Evolutionary conservation across 2,888 invertebrate species (phyloP).

Genomic region (Myopa testacea): DNA sequence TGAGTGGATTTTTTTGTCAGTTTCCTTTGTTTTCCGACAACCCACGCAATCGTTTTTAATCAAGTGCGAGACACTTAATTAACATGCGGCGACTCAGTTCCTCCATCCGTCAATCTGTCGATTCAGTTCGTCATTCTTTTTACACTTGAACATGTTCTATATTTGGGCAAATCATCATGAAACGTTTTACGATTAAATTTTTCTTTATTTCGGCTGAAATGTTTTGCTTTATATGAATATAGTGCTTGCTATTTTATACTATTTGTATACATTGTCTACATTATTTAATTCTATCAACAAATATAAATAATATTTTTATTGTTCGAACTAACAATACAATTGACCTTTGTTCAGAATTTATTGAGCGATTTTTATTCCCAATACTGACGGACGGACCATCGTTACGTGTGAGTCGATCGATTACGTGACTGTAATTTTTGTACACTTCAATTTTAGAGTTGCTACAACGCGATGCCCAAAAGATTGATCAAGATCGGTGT

Average conservation of each 20-base stretch:
- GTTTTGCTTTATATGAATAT: too few species aligned
- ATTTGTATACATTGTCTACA: too few species aligned
- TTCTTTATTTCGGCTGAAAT: not conserved
- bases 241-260: too few species aligned
- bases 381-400: not conserved
- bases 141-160: not conserved
- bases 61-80: not conserved
- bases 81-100: not conserved
- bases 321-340: not conserved
- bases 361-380: not conserved
- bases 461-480: not conserved
- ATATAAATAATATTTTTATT: not conserved
- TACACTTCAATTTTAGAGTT: not conserved
- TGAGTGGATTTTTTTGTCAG: not conserved
- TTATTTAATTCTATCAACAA: not conserved
- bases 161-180: not conserved
- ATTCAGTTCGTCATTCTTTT: not conserved
- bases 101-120: not conserved
- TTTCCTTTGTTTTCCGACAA: not conserved
- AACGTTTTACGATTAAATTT: not conserved
- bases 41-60: not conserved
- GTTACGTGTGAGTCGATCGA: not conserved
- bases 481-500: too few species aligned
- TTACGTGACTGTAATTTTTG: slow-evolving; percentile 20
- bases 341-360: not conserved